These are phyloP conservation scores for Ciconia boyciana DNA, from an alignment of 2,113 vertebrate genomes.

Conservation along the genomic window DNA sequence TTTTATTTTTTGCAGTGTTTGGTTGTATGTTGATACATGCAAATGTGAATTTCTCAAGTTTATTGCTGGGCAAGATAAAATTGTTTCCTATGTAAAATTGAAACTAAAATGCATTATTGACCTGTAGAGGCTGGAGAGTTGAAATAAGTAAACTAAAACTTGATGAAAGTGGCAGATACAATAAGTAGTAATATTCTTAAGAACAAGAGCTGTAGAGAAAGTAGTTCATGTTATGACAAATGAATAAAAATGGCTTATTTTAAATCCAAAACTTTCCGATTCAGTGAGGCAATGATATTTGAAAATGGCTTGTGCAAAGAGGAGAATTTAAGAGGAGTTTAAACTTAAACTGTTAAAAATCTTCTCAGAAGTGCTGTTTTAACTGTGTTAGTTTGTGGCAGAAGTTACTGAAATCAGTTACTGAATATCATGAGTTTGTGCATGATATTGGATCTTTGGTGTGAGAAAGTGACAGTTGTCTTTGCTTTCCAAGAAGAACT, in stretches of 20 bases:
- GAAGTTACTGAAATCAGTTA: neutral
- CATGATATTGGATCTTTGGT: neutral
- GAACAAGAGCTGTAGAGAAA: neutral
- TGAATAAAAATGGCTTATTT: neutral
- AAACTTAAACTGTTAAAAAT: neutral
- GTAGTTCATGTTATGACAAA: neutral
- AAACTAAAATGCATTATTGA: neutral
- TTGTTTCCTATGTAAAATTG: neutral
- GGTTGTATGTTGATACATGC: neutral
- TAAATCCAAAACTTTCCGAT: fast-evolving
- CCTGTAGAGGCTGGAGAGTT: neutral
- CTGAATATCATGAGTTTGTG: neutral
- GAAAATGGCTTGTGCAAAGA: neutral
- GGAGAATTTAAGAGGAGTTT: neutral
- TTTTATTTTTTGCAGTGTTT: neutral
- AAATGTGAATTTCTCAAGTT: neutral
- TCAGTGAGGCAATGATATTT: neutral
- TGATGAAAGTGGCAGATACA: neutral
- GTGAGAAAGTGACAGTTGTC: neutral
- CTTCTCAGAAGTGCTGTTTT: neutral
- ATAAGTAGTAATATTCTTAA: neutral
- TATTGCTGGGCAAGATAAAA: neutral
- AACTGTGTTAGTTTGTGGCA: neutral
- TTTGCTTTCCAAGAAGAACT: neutral
- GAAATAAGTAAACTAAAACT: neutral